Base-by-base conservation (phyloP, 2,113 vertebrate species). In the Trinectes maculatus region DNA sequence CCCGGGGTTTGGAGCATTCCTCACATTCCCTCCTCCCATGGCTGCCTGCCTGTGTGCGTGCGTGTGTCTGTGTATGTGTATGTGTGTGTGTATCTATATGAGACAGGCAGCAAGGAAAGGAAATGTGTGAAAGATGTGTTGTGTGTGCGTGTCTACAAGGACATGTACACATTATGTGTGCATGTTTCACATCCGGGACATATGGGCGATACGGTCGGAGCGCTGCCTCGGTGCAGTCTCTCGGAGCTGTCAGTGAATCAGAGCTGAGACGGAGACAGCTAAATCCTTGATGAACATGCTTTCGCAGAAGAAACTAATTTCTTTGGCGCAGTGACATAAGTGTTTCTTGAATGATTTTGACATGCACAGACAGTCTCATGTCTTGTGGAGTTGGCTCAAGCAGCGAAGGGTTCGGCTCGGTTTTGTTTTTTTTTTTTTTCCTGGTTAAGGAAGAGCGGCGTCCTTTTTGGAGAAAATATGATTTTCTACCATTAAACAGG, bases 1-100 rank as follows among this genome's bases (percentile, higher is more conserved):
- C 89, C 90, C 90, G 59, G 91, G 90, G 93, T 92, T 92, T 93
- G 90, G 88, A 93, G 91, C 88, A 93, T 92, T 92, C 90, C 87
- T 86, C 55, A 28, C 87, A 92, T 92, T 91, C 88, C 89, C 89
- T 91, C 90, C 88, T 88, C 84, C 84, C 86, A 84, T 83, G 79
- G 80, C 88, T 86, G 87, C 85, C 69, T 84, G 86, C 69, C 74
- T 75, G 36, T 67, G 73, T 80, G 78, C 55, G 77, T 68, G 78
- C 55, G 64, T 77, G 33, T 65, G 73, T 79, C 80, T 58, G 81
- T 61, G 13, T 65, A 76, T 59, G 67, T 42, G 62, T 16, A 25
- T 70, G 25, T 71, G 69, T 28, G 78, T 59, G 67, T 42, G 62
- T 16, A 25, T 70, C 21, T 71, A 66, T 28, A 60, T 53, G 57